These are phyloP conservation scores for Peromyscus melanophrys DNA, from an alignment of 2,797 vertebrate species.

Conservation along the genomic window DNA sequence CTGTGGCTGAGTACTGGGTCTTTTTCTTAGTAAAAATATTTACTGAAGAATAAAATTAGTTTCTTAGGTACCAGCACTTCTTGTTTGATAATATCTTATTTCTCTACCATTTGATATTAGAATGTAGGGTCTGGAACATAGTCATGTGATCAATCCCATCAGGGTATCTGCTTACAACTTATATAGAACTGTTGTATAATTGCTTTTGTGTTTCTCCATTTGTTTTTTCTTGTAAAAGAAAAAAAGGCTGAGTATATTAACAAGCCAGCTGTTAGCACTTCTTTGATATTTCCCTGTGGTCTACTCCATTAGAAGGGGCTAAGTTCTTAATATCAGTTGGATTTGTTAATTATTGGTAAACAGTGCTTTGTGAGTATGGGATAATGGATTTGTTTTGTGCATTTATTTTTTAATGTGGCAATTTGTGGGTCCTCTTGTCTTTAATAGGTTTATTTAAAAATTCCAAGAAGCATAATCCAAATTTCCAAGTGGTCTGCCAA, in stretches of 20 bases:
- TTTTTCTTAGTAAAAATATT: conserved; percentile 43
- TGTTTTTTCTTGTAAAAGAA: conserved; percentile 73
- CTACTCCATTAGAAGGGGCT: conserved; percentile 78
- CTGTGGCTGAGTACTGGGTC: not conserved
- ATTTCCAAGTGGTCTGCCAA: conserved; percentile 53
- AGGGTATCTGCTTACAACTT: conserved; percentile 25
- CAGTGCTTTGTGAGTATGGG: conserved; percentile 66
- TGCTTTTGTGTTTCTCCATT: conserved; percentile 76
- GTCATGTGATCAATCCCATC: not conserved
- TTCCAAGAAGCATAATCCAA: conserved; percentile 49
- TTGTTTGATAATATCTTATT: not conserved
- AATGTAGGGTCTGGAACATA: conserved; percentile 7
- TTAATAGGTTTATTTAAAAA: conserved; percentile 65
- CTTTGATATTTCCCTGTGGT: conserved; percentile 83
- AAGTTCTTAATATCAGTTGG: conserved; percentile 73
- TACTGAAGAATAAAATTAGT: conserved; percentile 55
- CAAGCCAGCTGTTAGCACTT: conserved; percentile 85
- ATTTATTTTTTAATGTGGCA: conserved; percentile 62
- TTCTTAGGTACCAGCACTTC: not conserved
- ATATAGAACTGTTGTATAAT: conserved; percentile 6
- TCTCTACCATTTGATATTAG: not conserved
- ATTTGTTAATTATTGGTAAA: conserved; percentile 84
- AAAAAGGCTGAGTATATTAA: conserved; percentile 76
- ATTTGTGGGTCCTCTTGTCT: conserved; percentile 45
- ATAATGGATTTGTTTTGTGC: conserved; percentile 61